These are phyloP conservation scores for Trissolcus brochymenae DNA, from an alignment of 2,888 invertebrate genomes.

Conservation along the genomic window DNA sequence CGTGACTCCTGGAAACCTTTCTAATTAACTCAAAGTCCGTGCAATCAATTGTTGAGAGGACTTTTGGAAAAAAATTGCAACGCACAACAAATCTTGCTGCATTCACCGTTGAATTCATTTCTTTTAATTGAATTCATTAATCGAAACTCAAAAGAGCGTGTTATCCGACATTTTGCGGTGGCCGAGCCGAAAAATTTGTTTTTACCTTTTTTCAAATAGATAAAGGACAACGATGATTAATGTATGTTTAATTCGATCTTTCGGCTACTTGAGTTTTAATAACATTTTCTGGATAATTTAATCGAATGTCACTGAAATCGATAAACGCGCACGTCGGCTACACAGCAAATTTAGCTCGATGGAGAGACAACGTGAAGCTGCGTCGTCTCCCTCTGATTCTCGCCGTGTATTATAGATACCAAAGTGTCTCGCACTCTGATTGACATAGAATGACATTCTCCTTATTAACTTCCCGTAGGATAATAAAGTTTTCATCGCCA, in stretches of 20 bases:
- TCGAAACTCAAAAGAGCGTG: too few species aligned
- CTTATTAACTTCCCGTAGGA: slow-evolving; percentile 51
- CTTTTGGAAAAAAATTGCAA: too few species aligned
- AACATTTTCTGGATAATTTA: slow-evolving; percentile 55
- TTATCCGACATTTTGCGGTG: too few species aligned
- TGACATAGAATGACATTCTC: slow-evolving; percentile 52
- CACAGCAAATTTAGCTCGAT: slow-evolving; percentile 48
- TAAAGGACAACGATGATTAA: slow-evolving; percentile 30
- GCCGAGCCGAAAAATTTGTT: background rate
- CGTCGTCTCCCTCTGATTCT: slow-evolving; percentile 40
- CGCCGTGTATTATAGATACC: slow-evolving; percentile 52
- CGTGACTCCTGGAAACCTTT: slow-evolving; percentile 13
- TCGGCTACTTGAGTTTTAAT: slow-evolving; percentile 50
- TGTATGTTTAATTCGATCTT: slow-evolving; percentile 52
- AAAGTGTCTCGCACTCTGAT: slow-evolving; percentile 49
- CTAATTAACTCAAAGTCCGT: slow-evolving; percentile 29
- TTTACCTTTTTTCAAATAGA: background rate
- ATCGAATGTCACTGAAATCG: slow-evolving; percentile 50
- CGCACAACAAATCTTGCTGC: too few species aligned
- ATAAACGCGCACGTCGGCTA: slow-evolving; percentile 50
- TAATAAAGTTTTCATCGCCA: slow-evolving; percentile 48
- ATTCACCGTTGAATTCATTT: too few species aligned
- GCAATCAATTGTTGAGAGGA: background rate
- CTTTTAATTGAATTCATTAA: too few species aligned
- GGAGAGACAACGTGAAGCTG: slow-evolving; percentile 31